Conservation (phyloP, 2,888 invertebrate species). For the Harpalus rufipes region DNA sequence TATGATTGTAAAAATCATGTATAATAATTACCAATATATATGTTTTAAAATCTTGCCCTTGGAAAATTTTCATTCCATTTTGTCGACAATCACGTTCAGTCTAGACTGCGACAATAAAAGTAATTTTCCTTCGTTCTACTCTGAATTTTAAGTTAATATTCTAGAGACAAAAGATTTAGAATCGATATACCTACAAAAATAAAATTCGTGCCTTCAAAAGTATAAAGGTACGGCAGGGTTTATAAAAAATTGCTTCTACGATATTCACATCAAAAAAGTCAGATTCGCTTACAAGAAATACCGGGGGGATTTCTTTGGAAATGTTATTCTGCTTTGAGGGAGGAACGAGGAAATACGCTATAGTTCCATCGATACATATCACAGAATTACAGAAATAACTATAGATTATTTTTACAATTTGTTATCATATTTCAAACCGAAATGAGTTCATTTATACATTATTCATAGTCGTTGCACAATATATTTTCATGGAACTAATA, state of each 20-base stretch:
- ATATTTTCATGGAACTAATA: not conserved
- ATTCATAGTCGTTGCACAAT: not conserved
- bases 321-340: not conserved
- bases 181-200: constrained; percentile 1
- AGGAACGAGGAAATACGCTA: constrained; percentile 12
- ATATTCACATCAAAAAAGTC: constrained; percentile 35
- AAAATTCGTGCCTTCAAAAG: constrained; percentile 36
- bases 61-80: constrained; percentile 1
- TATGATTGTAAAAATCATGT: no score
- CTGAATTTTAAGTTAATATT: constrained; percentile 32
- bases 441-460: not conserved
- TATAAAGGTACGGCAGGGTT: constrained; percentile 6
- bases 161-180: not conserved
- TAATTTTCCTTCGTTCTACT: constrained; percentile 14
- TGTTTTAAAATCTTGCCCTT: not conserved
- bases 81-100: not conserved
- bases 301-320: constrained; percentile 13
- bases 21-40: no score
- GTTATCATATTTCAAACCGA: not conserved
- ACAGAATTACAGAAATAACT: constrained; percentile 18
- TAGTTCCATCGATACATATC: constrained; percentile 40
- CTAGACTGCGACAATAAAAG: constrained; percentile 20
- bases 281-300: constrained; percentile 23
- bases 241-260: constrained; percentile 35
- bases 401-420: not conserved